phyloP scores from a whole-genome alignment of 2,888 invertebrate genomes.

The Sthenelais limicola region DNA sequence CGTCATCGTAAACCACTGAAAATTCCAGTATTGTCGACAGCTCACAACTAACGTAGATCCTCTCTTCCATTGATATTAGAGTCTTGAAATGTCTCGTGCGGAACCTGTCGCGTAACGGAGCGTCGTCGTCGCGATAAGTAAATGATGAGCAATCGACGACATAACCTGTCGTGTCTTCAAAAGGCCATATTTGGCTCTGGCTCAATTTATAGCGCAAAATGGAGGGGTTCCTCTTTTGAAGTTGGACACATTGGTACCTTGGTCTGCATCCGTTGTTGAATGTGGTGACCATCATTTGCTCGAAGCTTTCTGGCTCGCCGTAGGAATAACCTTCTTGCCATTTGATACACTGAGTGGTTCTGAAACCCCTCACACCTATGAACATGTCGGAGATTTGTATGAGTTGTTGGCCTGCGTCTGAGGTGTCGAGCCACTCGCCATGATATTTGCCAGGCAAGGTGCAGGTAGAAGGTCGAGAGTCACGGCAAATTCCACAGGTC shows the following conservation, averaged over 20 bases:
- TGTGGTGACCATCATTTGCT: conserved; percentile 45
- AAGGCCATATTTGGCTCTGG: conserved; percentile 46
- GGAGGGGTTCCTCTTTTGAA: conserved; percentile 41
- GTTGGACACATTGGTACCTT: conserved; percentile 41
- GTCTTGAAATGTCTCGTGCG: conserved; percentile 46
- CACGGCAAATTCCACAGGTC: conserved; percentile 41
- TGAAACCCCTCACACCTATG: conserved; percentile 6
- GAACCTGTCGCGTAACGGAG: conserved; percentile 39
- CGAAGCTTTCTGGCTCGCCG: conserved; percentile 31
- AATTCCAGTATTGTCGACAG: conserved; percentile 37
- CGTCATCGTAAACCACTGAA: conserved; percentile 34
- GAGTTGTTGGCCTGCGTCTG: conserved; percentile 8
- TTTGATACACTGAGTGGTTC: conserved; percentile 17
- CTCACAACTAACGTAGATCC: conserved; percentile 41
- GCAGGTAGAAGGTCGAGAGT: conserved; percentile 33
- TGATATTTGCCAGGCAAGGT: conserved; percentile 33
- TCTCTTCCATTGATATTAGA: conserved; percentile 29
- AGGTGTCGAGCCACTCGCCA: conserved; percentile 42
- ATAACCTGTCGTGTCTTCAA: conserved; percentile 32
- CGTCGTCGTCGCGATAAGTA: conserved; percentile 44
- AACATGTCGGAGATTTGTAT: conserved; percentile 13
- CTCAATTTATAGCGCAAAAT: conserved; percentile 45
- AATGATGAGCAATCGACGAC: conserved; percentile 43
- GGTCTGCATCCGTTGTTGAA: conserved; percentile 46
- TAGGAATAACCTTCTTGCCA: conserved; percentile 29